phyloP scores from a whole-genome alignment of 2,113 vertebrate species.

The Ciconia maguari region DNA sequence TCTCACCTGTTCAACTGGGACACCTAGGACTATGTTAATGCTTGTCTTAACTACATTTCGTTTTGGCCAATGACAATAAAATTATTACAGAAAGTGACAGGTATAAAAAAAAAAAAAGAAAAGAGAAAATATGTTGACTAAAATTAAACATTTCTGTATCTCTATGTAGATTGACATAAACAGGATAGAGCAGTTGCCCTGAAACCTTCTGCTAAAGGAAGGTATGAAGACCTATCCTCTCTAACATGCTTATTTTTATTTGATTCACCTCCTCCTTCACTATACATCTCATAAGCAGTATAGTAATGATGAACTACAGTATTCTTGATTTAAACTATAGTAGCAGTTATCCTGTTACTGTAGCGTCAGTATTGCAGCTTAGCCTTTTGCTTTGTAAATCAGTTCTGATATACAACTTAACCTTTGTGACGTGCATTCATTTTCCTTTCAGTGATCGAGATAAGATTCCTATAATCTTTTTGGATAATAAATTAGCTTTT shows the following conservation, averaged over 20 bases:
- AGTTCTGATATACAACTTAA: neutral
- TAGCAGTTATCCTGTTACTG: neutral
- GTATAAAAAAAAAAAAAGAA: too few relatives aligned
- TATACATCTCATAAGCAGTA: neutral
- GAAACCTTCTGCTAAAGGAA: neutral
- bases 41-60: neutral
- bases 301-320: neutral
- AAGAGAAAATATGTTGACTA: neutral
- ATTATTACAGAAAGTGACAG: neutral
- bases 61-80: neutral
- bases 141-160: neutral
- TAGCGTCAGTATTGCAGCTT: neutral
- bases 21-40: neutral
- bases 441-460: neutral
- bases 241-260: neutral
- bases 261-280: neutral
- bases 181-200: neutral
- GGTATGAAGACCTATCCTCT: neutral
- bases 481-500: neutral
- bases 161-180: neutral
- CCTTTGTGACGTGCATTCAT: neutral
- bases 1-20: neutral
- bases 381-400: neutral
- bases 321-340: neutral
- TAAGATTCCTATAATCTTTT: neutral